phyloP scores from a whole-genome alignment of 2,113 vertebrate species.

The Indicator indicator region DNA sequence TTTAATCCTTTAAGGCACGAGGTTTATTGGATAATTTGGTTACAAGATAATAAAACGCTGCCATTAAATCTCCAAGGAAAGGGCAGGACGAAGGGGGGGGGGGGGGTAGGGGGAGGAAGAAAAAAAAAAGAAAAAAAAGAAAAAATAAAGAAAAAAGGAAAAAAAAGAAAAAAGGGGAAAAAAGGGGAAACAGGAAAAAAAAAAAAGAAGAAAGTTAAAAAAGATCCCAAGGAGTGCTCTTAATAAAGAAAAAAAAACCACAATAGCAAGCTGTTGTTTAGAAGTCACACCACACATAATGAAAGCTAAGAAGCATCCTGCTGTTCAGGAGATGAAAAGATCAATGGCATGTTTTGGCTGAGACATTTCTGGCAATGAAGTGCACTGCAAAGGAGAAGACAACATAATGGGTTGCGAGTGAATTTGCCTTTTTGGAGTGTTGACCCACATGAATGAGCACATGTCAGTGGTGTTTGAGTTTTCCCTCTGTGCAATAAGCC shows the following conservation, averaged over 20 bases:
- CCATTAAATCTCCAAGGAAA: slow-evolving; percentile 11
- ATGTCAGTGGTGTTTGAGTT: background rate
- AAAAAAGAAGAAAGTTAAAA: background rate
- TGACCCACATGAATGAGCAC: background rate
- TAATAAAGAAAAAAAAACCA: background rate
- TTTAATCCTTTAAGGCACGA: slow-evolving; percentile 23
- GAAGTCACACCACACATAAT: background rate
- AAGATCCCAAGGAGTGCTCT: background rate
- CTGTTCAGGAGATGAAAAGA: background rate
- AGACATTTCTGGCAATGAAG: slow-evolving; percentile 18
- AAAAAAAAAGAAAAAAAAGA: no score
- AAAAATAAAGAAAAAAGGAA: no score
- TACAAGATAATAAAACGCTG: background rate
- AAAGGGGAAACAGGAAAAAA: no score
- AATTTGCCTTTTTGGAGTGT: background rate
- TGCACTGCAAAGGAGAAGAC: background rate
- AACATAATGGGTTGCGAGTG: background rate
- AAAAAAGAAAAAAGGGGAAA: no score
- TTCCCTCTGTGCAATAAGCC: background rate
- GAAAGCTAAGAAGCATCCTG: slow-evolving; percentile 27
- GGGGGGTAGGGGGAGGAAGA: no score
- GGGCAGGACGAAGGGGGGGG: background rate
- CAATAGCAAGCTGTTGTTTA: slow-evolving; percentile 27
- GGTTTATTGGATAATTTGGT: slow-evolving; percentile 31
- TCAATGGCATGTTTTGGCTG: background rate